Conservation (phyloP, 1,140 invertebrate species). For the Asobara japonica region DNA sequence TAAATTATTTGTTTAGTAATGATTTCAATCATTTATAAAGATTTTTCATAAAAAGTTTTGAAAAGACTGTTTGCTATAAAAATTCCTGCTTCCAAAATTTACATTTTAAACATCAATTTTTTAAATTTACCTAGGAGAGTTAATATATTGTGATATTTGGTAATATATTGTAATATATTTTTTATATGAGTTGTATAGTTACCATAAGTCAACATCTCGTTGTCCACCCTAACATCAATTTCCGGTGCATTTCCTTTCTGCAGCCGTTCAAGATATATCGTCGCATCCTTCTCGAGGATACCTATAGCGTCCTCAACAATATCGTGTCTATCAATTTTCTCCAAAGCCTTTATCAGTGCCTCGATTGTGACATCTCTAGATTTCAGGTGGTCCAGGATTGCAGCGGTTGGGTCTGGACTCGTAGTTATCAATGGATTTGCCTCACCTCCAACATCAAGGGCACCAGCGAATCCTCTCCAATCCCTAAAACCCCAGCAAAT, state of each 20-base stretch:
- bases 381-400: constrained; percentile 67
- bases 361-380: constrained; percentile 63
- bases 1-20: too few species aligned
- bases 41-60: too few species aligned
- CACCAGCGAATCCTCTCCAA: constrained; percentile 74
- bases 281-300: constrained; percentile 66
- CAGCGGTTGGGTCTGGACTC: constrained; percentile 66
- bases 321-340: constrained; percentile 74
- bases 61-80: too few species aligned
- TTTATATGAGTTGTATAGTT: too few species aligned
- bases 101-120: too few species aligned
- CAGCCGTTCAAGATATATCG: constrained; percentile 48
- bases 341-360: constrained; percentile 66
- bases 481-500: constrained; percentile 65
- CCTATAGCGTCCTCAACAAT: constrained; percentile 70
- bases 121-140: constrained; percentile 17
- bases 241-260: constrained; percentile 40
- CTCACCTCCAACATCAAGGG: constrained; percentile 65
- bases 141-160: constrained; percentile 28
- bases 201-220: constrained; percentile 55
- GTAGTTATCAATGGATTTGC: constrained; percentile 61
- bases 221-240: constrained; percentile 44
- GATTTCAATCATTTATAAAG: too few species aligned
- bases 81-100: too few species aligned
- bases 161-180: too few species aligned